phyloP scores from a whole-genome alignment of 2,888 invertebrate genomes.

The Colletes collaris region DNA sequence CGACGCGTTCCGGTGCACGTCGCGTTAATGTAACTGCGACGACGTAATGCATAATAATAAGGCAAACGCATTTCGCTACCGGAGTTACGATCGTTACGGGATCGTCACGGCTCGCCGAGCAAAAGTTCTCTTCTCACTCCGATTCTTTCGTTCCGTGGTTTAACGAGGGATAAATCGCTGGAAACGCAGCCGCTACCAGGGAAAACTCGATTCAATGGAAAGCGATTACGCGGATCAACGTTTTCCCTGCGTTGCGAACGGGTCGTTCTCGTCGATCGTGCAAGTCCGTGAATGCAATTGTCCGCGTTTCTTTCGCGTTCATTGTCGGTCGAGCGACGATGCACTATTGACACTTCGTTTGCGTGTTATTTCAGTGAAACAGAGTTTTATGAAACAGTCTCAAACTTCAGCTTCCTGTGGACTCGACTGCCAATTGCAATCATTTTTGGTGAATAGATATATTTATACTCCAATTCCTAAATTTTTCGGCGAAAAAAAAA shows the following conservation, averaged over 20 bases:
- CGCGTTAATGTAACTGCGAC: constrained; percentile 51
- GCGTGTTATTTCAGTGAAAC: no score
- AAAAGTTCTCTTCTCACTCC: constrained; percentile 53
- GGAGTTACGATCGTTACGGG: constrained; percentile 54
- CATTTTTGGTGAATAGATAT: no score
- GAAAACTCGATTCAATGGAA: constrained; percentile 48
- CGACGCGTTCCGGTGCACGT: constrained; percentile 34
- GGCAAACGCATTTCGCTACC: constrained; percentile 50
- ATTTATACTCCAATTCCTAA: no score
- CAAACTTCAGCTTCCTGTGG: no score
- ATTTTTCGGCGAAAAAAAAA: no score
- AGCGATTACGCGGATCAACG: constrained; percentile 46
- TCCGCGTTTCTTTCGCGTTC: no score
- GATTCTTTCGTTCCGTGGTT: constrained; percentile 17
- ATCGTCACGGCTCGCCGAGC: constrained; percentile 60
- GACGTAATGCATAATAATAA: constrained; percentile 60
- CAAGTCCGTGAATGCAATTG: not conserved
- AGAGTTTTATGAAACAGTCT: no score
- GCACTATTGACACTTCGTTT: no score
- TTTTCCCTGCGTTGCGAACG: constrained; percentile 34
- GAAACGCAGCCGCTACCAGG: constrained; percentile 15
- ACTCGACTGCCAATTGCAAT: no score
- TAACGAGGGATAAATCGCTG: constrained; percentile 38
- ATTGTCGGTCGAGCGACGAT: no score
- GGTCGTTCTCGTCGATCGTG: not conserved